A percentile compares a stretch with the other conserved stretches of the same genome.
These are phyloP conservation scores for Nymphalis io DNA, from an alignment of 1,140 invertebrate species.

Conservation along the genomic window DNA sequence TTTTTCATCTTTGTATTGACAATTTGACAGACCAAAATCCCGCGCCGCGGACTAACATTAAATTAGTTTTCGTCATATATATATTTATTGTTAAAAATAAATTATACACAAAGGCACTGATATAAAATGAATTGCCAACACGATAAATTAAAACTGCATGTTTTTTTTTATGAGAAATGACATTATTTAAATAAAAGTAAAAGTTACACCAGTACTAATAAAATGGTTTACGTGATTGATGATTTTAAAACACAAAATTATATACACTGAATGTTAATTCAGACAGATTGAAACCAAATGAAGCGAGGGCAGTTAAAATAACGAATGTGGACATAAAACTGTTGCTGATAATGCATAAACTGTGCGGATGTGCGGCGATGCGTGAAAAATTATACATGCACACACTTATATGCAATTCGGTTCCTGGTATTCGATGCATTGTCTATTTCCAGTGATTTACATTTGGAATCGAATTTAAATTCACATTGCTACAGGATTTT, in stretches of 20 bases:
- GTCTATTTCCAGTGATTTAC: constrained; percentile 5
- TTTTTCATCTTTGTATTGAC: too few species aligned
- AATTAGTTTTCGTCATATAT: too few species aligned
- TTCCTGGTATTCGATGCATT: background rate
- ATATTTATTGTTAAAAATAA: too few species aligned
- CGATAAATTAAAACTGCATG: too few species aligned
- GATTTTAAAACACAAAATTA: background rate
- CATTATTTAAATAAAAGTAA: too few species aligned
- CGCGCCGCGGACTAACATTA: too few species aligned
- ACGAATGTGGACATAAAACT: constrained; percentile 11
- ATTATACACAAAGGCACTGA: too few species aligned
- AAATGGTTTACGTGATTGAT: too few species aligned
- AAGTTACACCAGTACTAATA: too few species aligned
- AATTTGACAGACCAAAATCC: too few species aligned
- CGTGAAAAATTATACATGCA: background rate
- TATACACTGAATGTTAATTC: background rate
- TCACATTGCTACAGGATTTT: background rate
- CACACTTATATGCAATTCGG: background rate
- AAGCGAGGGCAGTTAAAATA: constrained; percentile 11
- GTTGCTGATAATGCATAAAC: constrained; percentile 8
- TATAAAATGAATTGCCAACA: too few species aligned
- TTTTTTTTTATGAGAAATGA: too few species aligned
- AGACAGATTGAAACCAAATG: constrained; percentile 11
- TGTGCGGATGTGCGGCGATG: constrained; percentile 7
- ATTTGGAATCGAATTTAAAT: constrained; percentile 10